A percentile compares a stretch with the other conserved stretches of the same genome.
phyloP scores from a whole-genome alignment of 1,140 invertebrate species.

The Episyrphus balteatus region DNA sequence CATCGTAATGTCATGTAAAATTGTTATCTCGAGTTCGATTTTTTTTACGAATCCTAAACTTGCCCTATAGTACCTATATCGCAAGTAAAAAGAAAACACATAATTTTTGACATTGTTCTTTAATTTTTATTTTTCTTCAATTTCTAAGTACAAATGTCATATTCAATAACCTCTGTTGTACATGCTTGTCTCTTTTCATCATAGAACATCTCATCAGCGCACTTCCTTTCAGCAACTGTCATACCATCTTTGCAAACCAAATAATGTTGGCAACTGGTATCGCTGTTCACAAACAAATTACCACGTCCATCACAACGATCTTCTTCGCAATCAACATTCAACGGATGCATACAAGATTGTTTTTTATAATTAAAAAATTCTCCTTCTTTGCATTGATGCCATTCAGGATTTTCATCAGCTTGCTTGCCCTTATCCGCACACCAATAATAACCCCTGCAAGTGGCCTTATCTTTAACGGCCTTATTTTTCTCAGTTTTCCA shows the following conservation, averaged over 20 bases:
- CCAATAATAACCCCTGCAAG: conserved; percentile 28
- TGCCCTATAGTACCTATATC: too few relatives aligned
- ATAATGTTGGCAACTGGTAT: conserved; percentile 24
- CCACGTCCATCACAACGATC: conserved; percentile 31
- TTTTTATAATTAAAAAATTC: conserved; percentile 14
- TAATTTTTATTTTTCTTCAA: not conserved
- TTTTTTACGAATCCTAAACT: too few relatives aligned
- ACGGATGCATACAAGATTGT: conserved; percentile 11
- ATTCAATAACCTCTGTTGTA: conserved; percentile 16
- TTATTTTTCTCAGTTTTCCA: too few relatives aligned
- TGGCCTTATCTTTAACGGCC: conserved; percentile 3
- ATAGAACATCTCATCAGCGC: conserved; percentile 23
- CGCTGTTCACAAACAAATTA: conserved; percentile 18
- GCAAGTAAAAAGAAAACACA: too few relatives aligned
- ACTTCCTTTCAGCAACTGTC: conserved; percentile 9
- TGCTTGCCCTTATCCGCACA: conserved; percentile 12
- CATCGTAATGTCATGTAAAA: too few relatives aligned
- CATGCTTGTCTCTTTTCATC: conserved; percentile 19
- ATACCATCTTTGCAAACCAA: conserved; percentile 16
- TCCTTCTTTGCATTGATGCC: conserved; percentile 21
- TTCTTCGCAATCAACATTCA: conserved; percentile 15
- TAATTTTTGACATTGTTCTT: too few relatives aligned
- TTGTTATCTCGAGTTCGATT: too few relatives aligned
- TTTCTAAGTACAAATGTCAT: conserved; percentile 18
- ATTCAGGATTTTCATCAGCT: conserved; percentile 15